phyloP scores from a whole-genome alignment of 2,888 invertebrate genomes.

The Cephus runcator region DNA sequence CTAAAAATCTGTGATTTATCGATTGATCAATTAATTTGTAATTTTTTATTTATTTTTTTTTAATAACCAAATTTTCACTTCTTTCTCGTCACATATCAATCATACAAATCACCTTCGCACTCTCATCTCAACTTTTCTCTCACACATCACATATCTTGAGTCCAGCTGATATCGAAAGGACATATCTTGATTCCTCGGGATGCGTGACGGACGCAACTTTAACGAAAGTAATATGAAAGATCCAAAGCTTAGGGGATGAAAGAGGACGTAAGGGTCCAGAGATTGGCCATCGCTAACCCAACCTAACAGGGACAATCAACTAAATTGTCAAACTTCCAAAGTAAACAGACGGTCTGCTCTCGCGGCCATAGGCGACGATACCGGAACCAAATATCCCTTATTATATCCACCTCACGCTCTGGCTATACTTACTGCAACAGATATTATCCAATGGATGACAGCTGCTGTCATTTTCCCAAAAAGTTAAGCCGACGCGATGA shows the following conservation, averaged over 20 bases:
- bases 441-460: background rate
- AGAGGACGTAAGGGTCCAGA: background rate
- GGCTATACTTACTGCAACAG: background rate
- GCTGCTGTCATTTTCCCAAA: background rate
- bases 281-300: constrained; percentile 9
- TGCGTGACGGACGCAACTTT: background rate
- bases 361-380: background rate
- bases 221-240: constrained; percentile 3
- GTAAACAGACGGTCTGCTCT: constrained; percentile 16
- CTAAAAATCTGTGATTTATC: too few species aligned
- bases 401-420: background rate
- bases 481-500: background rate
- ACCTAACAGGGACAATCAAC: constrained; percentile 21
- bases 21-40: too few species aligned
- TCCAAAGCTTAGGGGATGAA: background rate
- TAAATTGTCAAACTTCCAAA: constrained; percentile 25
- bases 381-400: background rate
- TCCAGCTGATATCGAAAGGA: background rate
- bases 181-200: background rate
- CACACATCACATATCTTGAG: background rate
- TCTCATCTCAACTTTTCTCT: background rate
- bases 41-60: too few species aligned
- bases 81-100: background rate
- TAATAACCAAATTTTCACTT: too few species aligned
- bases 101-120: background rate